Conservation (phyloP, 1,140 invertebrate genomes). For the Bombyx mandarina region DNA sequence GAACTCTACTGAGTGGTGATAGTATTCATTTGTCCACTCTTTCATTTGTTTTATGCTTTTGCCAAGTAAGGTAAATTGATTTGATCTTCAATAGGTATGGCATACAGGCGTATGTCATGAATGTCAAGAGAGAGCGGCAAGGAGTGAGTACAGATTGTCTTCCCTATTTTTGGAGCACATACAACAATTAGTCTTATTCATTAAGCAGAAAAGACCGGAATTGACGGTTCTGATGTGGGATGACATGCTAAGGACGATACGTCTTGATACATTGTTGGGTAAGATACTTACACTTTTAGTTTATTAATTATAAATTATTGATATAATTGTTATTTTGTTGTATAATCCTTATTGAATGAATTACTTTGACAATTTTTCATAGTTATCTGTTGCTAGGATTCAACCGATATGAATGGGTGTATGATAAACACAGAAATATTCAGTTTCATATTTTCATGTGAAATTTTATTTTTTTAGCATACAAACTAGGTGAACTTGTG, state of each 20-base stretch:
- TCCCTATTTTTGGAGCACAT: conserved; percentile 83
- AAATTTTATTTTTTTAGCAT: conserved; percentile 37
- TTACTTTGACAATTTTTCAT: no score
- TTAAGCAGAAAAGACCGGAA: conserved; percentile 77
- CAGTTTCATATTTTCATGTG: not conserved
- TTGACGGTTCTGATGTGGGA: conserved; percentile 93
- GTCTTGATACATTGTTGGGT: conserved; percentile 77
- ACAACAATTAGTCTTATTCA: conserved; percentile 75
- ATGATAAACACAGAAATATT: no score
- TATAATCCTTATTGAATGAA: no score
- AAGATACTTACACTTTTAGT: conserved; percentile 7
- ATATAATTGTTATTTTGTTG: no score
- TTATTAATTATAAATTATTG: no score
- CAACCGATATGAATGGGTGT: no score
- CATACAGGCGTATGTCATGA: conserved; percentile 85
- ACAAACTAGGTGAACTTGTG: conserved; percentile 83
- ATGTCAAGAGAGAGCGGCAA: conserved; percentile 74
- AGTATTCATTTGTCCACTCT: no score
- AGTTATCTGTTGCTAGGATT: not conserved
- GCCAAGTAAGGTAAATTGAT: not conserved
- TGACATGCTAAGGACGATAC: conserved; percentile 90
- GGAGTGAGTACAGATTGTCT: conserved; percentile 46
- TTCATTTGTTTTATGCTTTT: no score
- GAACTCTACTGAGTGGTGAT: no score
- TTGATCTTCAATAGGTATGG: conserved; percentile 49